A percentile compares a stretch with the other conserved stretches of the same genome.
phyloP scores from a whole-genome alignment of 2,113 vertebrate species.

The Dipodomys stephensi region DNA sequence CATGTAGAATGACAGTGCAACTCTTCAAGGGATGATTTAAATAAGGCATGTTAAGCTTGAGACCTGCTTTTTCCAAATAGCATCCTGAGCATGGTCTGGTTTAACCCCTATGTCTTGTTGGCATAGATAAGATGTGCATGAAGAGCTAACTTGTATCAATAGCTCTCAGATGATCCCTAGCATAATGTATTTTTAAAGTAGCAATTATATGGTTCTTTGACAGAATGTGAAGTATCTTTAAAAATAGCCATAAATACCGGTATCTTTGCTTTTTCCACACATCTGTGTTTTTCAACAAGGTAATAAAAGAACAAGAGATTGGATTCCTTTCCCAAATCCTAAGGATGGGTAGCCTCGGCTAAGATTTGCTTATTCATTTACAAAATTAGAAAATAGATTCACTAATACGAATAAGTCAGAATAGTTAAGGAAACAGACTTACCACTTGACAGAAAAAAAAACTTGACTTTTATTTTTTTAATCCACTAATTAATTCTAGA shows the following conservation, averaged over 20 bases:
- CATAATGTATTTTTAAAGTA: conserved; percentile 34
- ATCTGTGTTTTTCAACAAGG: conserved; percentile 67
- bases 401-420: conserved; percentile 48
- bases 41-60: conserved; percentile 47
- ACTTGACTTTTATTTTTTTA: conserved; percentile 64
- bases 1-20: conserved; percentile 14
- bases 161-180: not conserved
- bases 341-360: conserved; percentile 45
- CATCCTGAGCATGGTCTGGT: conserved; percentile 43
- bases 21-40: conserved; percentile 55
- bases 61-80: conserved; percentile 37
- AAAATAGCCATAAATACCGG: conserved; percentile 12
- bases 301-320: conserved; percentile 53
- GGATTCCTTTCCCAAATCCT: not conserved
- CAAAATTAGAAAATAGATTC: conserved; percentile 62
- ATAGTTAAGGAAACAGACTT: conserved; percentile 53
- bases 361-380: conserved; percentile 58
- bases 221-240: conserved; percentile 55
- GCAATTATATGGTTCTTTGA: not conserved
- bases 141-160: conserved; percentile 14
- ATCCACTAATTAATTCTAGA: conserved; percentile 61
- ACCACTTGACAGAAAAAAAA: conserved; percentile 59
- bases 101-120: conserved; percentile 72
- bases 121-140: conserved; percentile 29
- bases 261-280: not conserved